Conservation (phyloP, 2,797 vertebrate genomes). For the Microtus californicus region DNA sequence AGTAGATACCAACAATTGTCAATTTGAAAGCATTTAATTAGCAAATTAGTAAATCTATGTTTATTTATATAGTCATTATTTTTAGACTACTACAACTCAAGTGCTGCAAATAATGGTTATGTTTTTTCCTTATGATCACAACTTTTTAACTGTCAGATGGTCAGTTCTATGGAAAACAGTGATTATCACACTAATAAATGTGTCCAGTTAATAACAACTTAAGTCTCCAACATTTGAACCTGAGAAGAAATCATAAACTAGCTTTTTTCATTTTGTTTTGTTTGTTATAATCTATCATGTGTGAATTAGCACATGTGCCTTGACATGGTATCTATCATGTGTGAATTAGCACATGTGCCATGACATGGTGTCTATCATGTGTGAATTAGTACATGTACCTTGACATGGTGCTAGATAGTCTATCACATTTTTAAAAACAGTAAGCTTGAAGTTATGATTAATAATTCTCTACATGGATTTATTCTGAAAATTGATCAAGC, state of each 20-base stretch:
- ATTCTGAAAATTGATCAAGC: conserved; percentile 64
- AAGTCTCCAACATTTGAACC: conserved; percentile 38
- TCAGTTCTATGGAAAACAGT: not conserved
- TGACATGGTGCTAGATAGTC: conserved; percentile 41
- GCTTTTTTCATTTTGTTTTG: not conserved
- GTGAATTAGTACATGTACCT: conserved; percentile 60
- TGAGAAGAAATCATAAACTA: not conserved
- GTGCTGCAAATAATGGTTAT: conserved; percentile 3
- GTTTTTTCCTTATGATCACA: not conserved
- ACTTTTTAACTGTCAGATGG: not conserved
- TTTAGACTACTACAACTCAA: not conserved
- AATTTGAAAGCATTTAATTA: conserved; percentile 59
- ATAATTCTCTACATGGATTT: conserved; percentile 68
- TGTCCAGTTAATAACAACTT: conserved; percentile 7
- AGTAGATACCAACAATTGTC: not conserved
- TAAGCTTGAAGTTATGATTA: conserved; percentile 20
- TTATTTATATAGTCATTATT: conserved; percentile 28
- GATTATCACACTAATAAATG: conserved; percentile 14
- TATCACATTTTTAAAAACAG: not conserved
- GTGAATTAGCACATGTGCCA: conserved; percentile 61
- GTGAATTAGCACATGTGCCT: conserved; percentile 61
- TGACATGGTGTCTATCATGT: not conserved
- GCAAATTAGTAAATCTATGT: conserved; percentile 30
- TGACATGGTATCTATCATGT: not conserved
- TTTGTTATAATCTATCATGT: conserved; percentile 16